Percentiles rank a stretch among this genome's conserved stretches.
Evolutionary conservation across 2,888 invertebrate species (phyloP).

Genomic region (Parapristionchus giblindavisi): DNA sequence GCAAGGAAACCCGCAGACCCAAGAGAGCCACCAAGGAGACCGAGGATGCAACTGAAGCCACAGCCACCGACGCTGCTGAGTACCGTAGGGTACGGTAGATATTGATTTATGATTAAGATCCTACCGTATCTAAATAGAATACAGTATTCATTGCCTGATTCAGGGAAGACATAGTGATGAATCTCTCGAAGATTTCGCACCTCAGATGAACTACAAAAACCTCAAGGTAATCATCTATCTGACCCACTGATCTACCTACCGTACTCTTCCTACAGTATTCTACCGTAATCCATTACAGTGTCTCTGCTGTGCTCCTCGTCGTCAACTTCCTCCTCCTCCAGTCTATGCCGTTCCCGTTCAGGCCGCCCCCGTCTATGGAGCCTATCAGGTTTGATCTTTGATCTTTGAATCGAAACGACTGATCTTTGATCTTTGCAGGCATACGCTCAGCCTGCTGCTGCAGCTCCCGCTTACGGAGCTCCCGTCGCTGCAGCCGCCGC

Average conservation of each 20-base stretch:
- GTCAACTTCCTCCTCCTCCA: conserved; percentile 28
- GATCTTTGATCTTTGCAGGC: background rate
- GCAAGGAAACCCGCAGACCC: background rate
- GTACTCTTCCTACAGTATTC: background rate
- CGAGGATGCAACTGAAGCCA: too few species aligned
- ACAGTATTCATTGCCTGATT: too few species aligned
- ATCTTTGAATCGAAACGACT: background rate
- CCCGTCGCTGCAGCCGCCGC: conserved; percentile 13
- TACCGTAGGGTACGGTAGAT: too few species aligned
- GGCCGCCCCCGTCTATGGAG: conserved; percentile 12
- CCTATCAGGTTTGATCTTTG: conserved; percentile 9
- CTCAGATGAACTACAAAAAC: conserved; percentile 28
- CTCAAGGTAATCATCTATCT: conserved; percentile 1
- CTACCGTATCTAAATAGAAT: too few species aligned
- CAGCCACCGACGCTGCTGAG: too few species aligned
- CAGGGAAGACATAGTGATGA: conserved; percentile 7
- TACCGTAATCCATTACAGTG: background rate
- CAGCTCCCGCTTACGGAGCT: background rate
- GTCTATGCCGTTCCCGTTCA: conserved; percentile 8
- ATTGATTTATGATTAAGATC: too few species aligned
- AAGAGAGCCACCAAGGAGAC: conserved; percentile 19
- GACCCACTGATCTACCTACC: background rate
- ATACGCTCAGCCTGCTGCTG: conserved; percentile 19
- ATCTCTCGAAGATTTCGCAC: conserved; percentile 23
- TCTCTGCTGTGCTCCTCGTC: conserved; percentile 37